phyloP scores from a whole-genome alignment of 2,113 vertebrate species.

The Nesoenas mayeri region DNA sequence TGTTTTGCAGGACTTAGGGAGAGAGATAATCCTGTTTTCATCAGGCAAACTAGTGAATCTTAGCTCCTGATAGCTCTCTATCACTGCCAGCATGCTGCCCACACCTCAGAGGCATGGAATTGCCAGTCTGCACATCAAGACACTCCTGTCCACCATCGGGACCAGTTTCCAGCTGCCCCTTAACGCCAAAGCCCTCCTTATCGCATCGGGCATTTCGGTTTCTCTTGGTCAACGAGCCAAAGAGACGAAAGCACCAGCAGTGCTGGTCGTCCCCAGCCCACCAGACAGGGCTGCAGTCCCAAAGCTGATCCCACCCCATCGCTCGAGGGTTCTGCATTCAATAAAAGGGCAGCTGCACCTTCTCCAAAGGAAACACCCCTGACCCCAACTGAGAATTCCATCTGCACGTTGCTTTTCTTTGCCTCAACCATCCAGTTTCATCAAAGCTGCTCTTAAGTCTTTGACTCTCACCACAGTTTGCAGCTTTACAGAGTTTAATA shows the following conservation, averaged over 20 bases:
- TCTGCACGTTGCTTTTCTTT: not conserved
- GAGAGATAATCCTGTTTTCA: not conserved
- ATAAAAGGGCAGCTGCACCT: not conserved
- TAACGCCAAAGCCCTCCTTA: not conserved
- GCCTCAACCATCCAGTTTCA: accelerated
- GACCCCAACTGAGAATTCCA: not conserved
- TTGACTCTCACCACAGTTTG: not conserved
- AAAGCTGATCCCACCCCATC: not conserved
- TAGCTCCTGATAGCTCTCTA: not conserved
- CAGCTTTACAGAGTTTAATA: not conserved
- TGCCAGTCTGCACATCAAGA: not conserved
- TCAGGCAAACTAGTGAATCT: not conserved
- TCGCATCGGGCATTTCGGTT: accelerated
- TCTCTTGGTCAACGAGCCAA: not conserved
- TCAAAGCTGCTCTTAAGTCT: not conserved
- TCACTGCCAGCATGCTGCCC: not conserved
- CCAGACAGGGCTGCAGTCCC: not conserved
- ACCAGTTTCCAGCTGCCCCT: not conserved
- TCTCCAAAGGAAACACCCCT: not conserved
- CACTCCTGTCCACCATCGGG: not conserved
- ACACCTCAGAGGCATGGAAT: not conserved
- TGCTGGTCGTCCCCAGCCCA: not conserved
- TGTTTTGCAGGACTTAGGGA: not conserved
- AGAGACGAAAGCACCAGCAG: not conserved
- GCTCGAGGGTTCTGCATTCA: not conserved